Evolutionary conservation across 2,888 invertebrate species (phyloP), one percentile per base, ranked within the genome.

Genomic region (Nomada ruficornis): DNA sequence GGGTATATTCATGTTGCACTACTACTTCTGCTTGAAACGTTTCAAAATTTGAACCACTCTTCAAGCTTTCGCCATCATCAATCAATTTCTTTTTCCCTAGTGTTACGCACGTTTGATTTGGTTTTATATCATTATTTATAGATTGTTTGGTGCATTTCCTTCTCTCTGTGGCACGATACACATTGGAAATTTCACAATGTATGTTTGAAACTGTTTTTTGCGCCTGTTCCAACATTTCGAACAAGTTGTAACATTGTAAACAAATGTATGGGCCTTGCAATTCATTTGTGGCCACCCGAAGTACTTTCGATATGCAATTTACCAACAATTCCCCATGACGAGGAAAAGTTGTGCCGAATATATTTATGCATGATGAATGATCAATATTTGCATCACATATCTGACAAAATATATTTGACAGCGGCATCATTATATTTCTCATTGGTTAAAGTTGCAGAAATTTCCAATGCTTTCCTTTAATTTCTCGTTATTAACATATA

Each of bases 141-240:
- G 64, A 57, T 23, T 65, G 65, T 44, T 80, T 80, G 26, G 77
- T 52, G 36, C 5, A 47, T 50, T 54, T 86, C 36, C 54, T 74
- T 23, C 69, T 86, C 11, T 77, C 79, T 4, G 81, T 86, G 10
- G 80, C 83, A 23, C 79, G 68, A 70, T 90, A 91, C 47, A 88
- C 83, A 60, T 89, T 90, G 0, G 91, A 83, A 75, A 93, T 92
- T 77, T 92, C 91, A 63, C 83, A 81, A 57, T 83, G 86, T 47
- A 90, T 89, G 68, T 88, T 91, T 10, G 85, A 69, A 15, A 88
- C 91, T 7, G 89, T 91, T 83, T 89, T 89, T 52, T 91, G 91
- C 2, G 92, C 92, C 76, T 92, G 90, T 68, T 93, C 92, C 29
- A 92, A 85, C 81, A 90, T 89, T 80, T 87, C 86, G 62, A 92